These are phyloP conservation scores for Cynopterus sphinx DNA, from an alignment of 2,797 vertebrate genomes.

Conservation along the genomic window DNA sequence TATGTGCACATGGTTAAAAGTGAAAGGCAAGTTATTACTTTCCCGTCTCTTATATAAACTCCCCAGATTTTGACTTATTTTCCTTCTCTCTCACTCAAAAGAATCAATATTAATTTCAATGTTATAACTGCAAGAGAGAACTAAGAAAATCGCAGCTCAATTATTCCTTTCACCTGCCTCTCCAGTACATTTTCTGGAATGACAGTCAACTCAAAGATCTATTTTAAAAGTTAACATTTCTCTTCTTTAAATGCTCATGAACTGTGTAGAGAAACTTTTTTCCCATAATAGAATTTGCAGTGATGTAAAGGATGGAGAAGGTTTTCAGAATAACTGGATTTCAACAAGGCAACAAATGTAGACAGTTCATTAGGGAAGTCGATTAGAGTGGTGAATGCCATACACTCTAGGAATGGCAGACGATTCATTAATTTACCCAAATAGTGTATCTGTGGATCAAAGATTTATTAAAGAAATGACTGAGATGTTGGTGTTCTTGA, in stretches of 20 bases:
- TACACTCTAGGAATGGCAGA: constrained; percentile 52
- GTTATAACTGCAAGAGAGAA: constrained; percentile 51
- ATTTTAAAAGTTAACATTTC: constrained; percentile 53
- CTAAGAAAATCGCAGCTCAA: constrained; percentile 69
- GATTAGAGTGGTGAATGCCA: constrained; percentile 49
- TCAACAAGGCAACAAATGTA: constrained; percentile 61
- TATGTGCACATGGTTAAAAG: neutral
- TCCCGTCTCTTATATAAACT: constrained; percentile 3
- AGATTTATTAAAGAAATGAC: constrained; percentile 74
- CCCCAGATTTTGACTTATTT: constrained; percentile 56
- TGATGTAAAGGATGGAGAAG: neutral
- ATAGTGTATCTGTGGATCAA: constrained; percentile 63
- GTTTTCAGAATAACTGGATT: constrained; percentile 73
- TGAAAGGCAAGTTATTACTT: neutral
- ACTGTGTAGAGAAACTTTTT: constrained; percentile 53
- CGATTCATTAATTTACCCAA: constrained; percentile 74
- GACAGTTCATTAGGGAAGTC: constrained; percentile 65
- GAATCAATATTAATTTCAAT: constrained; percentile 67
- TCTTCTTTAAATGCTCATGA: constrained; percentile 45
- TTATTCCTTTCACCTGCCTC: constrained; percentile 50
- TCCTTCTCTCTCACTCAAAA: constrained; percentile 69
- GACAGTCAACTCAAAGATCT: constrained; percentile 59
- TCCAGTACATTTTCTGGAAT: constrained; percentile 69
- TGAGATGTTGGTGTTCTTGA: constrained; percentile 54
- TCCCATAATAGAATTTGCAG: constrained; percentile 61